Conservation (phyloP, 2,113 vertebrate genomes). For the Takifugu bimaculatus region DNA sequence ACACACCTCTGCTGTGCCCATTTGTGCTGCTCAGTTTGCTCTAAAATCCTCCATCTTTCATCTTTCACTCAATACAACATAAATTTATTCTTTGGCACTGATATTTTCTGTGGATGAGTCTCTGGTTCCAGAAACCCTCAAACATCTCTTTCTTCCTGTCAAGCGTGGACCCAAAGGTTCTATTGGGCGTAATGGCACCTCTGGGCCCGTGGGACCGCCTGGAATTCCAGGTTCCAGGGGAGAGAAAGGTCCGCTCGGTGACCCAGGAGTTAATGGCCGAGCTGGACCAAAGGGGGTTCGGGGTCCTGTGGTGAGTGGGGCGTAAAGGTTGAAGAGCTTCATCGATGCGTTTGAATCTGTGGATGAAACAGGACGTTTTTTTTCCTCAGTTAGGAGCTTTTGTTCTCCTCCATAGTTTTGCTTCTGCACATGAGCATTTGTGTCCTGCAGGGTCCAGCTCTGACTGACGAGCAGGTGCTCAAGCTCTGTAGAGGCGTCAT, state of each 20-base stretch:
- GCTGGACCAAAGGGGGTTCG: conserved; percentile 69
- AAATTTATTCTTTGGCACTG: not conserved
- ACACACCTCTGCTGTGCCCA: no score
- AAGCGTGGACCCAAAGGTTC: conserved; percentile 70
- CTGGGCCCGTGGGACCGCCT: conserved; percentile 67
- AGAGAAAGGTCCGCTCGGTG: conserved; percentile 62
- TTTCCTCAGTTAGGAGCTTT: no score
- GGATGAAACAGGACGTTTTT: not conserved
- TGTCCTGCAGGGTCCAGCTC: conserved; percentile 69
- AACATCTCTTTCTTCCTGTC: not conserved
- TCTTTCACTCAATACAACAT: no score
- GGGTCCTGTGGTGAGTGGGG: conserved; percentile 68
- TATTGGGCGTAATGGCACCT: conserved; percentile 50
- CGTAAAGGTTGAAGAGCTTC: not conserved
- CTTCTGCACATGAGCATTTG: not conserved
- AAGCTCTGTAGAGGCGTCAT: conserved; percentile 74
- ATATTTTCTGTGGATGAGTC: not conserved
- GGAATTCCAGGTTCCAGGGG: conserved; percentile 75
- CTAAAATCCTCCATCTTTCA: no score
- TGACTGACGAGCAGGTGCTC: conserved; percentile 75
- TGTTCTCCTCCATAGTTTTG: no score
- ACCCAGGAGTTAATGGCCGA: conserved; percentile 65
- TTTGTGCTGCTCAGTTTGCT: no score
- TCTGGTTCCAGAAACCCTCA: not conserved
- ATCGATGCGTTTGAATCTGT: not conserved